These are phyloP conservation scores for Tricholaema leucomelas DNA, from an alignment of 2,113 vertebrate species.

Conservation along the genomic window DNA sequence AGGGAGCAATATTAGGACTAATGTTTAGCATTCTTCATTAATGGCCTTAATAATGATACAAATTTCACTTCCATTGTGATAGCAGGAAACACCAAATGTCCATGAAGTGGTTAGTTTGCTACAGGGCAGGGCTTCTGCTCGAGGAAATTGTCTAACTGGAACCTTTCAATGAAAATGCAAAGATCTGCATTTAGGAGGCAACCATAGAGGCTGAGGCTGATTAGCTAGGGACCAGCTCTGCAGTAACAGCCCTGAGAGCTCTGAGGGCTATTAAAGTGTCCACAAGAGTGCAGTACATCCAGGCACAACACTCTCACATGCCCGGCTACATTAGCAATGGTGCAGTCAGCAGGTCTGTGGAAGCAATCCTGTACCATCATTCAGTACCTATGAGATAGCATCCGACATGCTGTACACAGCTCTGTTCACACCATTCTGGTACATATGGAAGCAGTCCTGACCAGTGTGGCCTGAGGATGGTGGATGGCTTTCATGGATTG, in stretches of 20 bases:
- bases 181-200: neutral
- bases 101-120: neutral
- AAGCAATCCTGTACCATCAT: neutral
- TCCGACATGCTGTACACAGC: neutral
- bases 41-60: neutral
- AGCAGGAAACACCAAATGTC: neutral
- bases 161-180: neutral
- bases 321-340: neutral
- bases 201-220: neutral
- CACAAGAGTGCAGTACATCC: neutral
- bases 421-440: neutral
- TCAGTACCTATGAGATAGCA: neutral
- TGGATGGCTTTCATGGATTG: neutral
- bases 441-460: neutral
- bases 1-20: neutral
- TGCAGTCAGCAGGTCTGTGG: no score
- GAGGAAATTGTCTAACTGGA: neutral
- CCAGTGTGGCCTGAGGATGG: neutral
- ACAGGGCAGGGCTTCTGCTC: neutral
- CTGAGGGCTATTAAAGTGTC: neutral
- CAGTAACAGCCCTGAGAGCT: no score
- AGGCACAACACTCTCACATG: neutral
- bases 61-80: neutral
- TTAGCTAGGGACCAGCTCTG: neutral
- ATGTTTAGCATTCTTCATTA: neutral